Base-by-base conservation (phyloP, 1,140 invertebrate genomes). In the Pogonus chalceus region DNA sequence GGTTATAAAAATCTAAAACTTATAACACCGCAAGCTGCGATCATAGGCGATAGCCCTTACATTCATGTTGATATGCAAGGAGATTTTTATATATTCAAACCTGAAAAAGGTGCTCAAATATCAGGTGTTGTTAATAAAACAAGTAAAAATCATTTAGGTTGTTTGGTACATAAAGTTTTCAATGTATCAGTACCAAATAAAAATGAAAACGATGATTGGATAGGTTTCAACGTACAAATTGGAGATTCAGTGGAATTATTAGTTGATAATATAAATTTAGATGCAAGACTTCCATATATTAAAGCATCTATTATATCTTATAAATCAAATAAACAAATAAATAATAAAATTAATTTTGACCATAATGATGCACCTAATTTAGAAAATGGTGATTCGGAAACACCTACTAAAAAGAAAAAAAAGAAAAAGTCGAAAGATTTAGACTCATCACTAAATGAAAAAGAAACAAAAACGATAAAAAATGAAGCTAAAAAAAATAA, bases 81-180 rank as follows among this genome's bases (percentile, higher is more conserved):
- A 26, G 79, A 82, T 59, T 82, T 82, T 67, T 83, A 79, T 66
- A 66, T 83, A 54, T 85, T 85, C 64, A 68, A 67, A 52, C 80
- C 80, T 39, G 56, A 62, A 55, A 57, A 73, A 21, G 77, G 74
- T 0, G 70, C 70, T 23, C 70, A 58, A 20, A 58, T 77, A 54
- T 69, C 62, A 65, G 83, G 82, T 22, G 61, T 79, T 59, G 77
- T 82, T 14, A 81, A 77, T 58, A 83, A 81, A 64, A 81, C 77
- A 60, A 75, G 72, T 49, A 59, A 69, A 3, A 79, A 79, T 61
- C 77, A 83, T 68, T 67, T 85, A 48, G 77, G 77, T 23, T 73
- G 82, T 49, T 67, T 84, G 20, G 73, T 84, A 1, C 80, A 85
- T 60, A 76, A 79, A 62, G 72, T 76, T 22, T 84, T 84, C 61